Base-by-base conservation (phyloP, 2,888 invertebrate species). In the Folsomia manolachei region DNA sequence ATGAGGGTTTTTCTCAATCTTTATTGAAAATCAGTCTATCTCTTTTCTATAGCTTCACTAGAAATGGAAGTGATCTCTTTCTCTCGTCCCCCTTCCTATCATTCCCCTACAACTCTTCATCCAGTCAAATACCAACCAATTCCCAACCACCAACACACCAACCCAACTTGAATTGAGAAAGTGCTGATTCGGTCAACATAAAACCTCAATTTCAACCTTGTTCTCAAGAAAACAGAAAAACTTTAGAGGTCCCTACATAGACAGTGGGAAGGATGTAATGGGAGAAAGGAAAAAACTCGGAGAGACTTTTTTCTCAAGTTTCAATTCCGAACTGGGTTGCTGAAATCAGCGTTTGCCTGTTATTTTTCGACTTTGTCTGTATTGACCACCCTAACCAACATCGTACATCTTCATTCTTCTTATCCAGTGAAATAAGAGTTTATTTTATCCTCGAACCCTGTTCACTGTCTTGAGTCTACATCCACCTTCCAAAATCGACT, bases 151-250 rank as follows among this genome's bases (percentile, higher is more conserved):
- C 39, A 39, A 39, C 39, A 4, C 39, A 39, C 39, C 39, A 39
- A 39, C 39, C 14, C 39, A 4, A 39, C 7, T 39, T 27, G 60
- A 73, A 68, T 65, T 71, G 70, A 27, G 63, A 74, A 73, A 74
- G 71, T 74, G 74, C 74, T 74, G 74, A 74, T 71, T 71, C 74
- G 70, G 71, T 71, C 70, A 74, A 69, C 71, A 71, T 71, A 67
- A 74, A 71, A 65, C 67, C 71, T 70, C 60, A 61, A 68, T 70
- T 73, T 68, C 65, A 63, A 4, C 7, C 63, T 27, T 26, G 69
- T 19, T 26, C n/a, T n/a, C 61, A 19, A 25, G 60, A 27, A 63
- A 39, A 27, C 25, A 23, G 25, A 63, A 53, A 11, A 53, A 51
- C 1, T 62, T 39, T 19, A 39, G 39, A 39, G 39, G 39, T 39